Percentiles rank a stretch among this genome's conserved stretches.
phyloP scores from a whole-genome alignment of 1,140 invertebrate genomes.

The Conus betulinus region DNA sequence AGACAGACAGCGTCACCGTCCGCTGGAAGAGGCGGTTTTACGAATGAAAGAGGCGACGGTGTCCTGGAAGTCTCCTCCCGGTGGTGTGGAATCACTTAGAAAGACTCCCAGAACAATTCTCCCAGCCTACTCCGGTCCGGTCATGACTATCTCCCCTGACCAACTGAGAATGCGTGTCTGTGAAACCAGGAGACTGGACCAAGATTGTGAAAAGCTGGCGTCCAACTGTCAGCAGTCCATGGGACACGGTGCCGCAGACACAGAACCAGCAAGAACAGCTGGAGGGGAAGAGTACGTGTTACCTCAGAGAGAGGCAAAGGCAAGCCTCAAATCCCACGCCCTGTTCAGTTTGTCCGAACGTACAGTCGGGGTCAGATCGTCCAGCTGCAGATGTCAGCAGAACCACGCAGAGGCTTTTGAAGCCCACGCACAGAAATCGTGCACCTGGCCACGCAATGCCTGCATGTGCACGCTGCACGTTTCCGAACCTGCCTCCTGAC shows the following conservation, averaged over 20 bases:
- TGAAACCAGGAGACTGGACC: slow-evolving; percentile 9
- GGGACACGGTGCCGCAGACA: not conserved
- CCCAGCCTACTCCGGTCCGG: not conserved
- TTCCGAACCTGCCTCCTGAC: slow-evolving; percentile 49
- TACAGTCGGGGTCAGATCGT: slow-evolving; percentile 51
- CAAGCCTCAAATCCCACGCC: not conserved
- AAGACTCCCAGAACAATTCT: slow-evolving; percentile 2
- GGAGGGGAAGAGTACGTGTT: slow-evolving; percentile 3
- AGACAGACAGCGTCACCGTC: slow-evolving; percentile 13
- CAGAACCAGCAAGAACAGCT: not conserved
- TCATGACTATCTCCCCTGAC: slow-evolving; percentile 25
- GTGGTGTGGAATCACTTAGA: slow-evolving; percentile 35
- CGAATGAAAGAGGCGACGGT: slow-evolving; percentile 17
- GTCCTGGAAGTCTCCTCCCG: not conserved
- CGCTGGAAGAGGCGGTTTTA: slow-evolving; percentile 37
- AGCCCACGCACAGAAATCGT: slow-evolving; percentile 45
- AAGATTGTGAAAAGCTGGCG: slow-evolving; percentile 16
- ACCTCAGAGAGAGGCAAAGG: slow-evolving; percentile 37
- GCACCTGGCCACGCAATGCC: slow-evolving; percentile 50
- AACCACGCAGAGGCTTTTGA: slow-evolving; percentile 41
- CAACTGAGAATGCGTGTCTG: slow-evolving; percentile 14
- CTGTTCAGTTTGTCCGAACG: slow-evolving; percentile 39
- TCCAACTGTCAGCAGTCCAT: not conserved
- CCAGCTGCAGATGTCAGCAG: slow-evolving; percentile 48
- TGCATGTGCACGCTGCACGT: slow-evolving; percentile 53